Evolutionary conservation across 2,797 vertebrate genomes (phyloP), one percentile per base, ranked within the genome.

Genomic region (Darevskia nairensis): DNA sequence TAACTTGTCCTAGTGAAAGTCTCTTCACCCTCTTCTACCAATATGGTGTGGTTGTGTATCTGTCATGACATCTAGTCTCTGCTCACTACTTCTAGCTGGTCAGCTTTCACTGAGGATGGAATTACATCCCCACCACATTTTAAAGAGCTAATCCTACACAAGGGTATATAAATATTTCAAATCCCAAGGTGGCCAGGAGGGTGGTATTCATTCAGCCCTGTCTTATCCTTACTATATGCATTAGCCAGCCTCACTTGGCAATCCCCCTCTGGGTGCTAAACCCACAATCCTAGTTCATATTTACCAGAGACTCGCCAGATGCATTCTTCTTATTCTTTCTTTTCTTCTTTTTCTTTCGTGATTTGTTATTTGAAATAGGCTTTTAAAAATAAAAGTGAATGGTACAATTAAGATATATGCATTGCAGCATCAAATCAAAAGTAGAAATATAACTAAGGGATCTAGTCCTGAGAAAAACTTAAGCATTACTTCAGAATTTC

Each of bases 261-360:
- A 4, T 10, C 27, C 59, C 8, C 7, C 0, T n/a, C 29, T 10
- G 19, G 32, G 2, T 27, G 41, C 74, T n/a, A 7, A 23, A 66
- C 44, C 50, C 80, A 46, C 35, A 25, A 55, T 15, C 25, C 13
- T 35, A 35, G 74, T 0, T 0, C 15, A 72, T 25, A 94, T 95
- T 8, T 97, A 99, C 98, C 97, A 92, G 94, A 91, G 91, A 32
- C 29, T 97, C 97, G 86, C 95, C 97, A 81, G 96, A 2, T 0
- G 94, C 23, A 1, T 84, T 88, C 69, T 96, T 96, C 96, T 98
- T 99, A 35, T 95, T 96, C 96, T 98, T 99, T 95, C 97, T 99
- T 95, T 98, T 99, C 96, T 98, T 99, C 94, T 98, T 99, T 92
- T 98, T 99, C 96, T 98, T 99, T 88, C 97, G 97, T 32, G 95